These are phyloP conservation scores for Fistularia commersonii DNA, from an alignment of 2,797 vertebrate species.

Conservation along the genomic window DNA sequence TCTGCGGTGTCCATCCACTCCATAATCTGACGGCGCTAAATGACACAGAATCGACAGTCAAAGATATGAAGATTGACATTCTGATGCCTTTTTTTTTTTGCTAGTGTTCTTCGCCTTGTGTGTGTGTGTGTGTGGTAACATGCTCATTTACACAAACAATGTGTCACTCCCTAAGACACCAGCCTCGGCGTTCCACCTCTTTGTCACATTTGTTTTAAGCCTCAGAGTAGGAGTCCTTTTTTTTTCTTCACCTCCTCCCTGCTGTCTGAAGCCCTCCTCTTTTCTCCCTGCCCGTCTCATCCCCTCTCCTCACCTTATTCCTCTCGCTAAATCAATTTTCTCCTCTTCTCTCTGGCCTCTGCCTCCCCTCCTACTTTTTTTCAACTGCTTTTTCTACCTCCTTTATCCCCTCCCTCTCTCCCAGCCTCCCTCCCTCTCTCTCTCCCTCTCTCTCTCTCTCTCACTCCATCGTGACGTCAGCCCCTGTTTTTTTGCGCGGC, in stretches of 20 bases:
- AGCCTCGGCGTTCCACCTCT: not conserved
- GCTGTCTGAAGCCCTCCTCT: not conserved
- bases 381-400: not conserved
- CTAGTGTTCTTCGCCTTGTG: not conserved
- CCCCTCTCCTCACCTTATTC: not conserved
- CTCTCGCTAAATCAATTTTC: not conserved
- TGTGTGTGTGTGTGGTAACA: too few relatives aligned
- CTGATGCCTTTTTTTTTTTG: not conserved
- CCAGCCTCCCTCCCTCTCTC: slow-evolving; percentile 1
- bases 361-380: not conserved
- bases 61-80: too few relatives aligned
- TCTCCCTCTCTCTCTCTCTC: not conserved
- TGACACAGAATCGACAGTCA: too few relatives aligned
- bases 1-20: too few relatives aligned
- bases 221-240: too few relatives aligned
- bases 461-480: slow-evolving; percentile 80
- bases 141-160: too few relatives aligned
- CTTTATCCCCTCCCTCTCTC: not conserved
- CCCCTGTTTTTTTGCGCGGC: slow-evolving; percentile 81
- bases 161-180: not conserved
- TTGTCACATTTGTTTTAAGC: not conserved
- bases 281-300: not conserved
- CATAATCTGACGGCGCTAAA: too few relatives aligned
- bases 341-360: not conserved
- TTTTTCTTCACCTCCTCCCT: not conserved